Base-by-base conservation (phyloP, 2,113 vertebrate genomes). In the Gambusia affinis region DNA sequence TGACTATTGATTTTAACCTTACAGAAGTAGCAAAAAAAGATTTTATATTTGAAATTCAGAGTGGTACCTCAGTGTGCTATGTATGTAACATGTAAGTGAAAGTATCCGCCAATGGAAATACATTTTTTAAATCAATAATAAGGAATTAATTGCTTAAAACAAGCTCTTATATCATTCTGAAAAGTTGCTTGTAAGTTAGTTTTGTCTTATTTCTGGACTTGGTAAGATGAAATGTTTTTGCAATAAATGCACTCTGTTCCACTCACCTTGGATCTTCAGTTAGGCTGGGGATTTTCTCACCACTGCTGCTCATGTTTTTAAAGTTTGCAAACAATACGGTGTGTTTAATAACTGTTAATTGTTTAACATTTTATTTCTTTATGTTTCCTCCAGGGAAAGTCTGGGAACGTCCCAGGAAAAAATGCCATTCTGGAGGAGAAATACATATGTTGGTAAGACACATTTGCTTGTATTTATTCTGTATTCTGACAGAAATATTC, bases 361-460 rank as follows among this genome's bases (percentile, higher is more conserved):
- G 17, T 61, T 10, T 6, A 7, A 19, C n/a, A 61, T 28, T 62
- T 30, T 4, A 42, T 64, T 14, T 27, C n/a, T 64, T 2, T 63
- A 39, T 73, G 54, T 78, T 30, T 67, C 66, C 73, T 76, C 4
- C 62, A 94, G 94, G 87, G 47, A 81, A 72, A 35, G 64, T 42
- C 19, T 75, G 75, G 79, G 88, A 82, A 89, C 68, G 76, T 87
- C 80, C 85, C 80, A 70, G 88, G 88, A 82, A 75, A 77, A 87
- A 85, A 94, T 93, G 88, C 91, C 91, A 83, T 84, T 93, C 81
- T 89, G 89, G 89, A 85, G 75, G 64, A 83, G 75, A 83, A 86
- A 83, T 6, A 72, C 63, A 51, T 3, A 70, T 27, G 60, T 73
- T 63, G 89, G 89, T 91, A 76, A 83, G 80, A 19, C 1, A 11